Evolutionary conservation across 2,113 vertebrate genomes (phyloP).

Genomic region (Brachypodius melanocephalos): DNA sequence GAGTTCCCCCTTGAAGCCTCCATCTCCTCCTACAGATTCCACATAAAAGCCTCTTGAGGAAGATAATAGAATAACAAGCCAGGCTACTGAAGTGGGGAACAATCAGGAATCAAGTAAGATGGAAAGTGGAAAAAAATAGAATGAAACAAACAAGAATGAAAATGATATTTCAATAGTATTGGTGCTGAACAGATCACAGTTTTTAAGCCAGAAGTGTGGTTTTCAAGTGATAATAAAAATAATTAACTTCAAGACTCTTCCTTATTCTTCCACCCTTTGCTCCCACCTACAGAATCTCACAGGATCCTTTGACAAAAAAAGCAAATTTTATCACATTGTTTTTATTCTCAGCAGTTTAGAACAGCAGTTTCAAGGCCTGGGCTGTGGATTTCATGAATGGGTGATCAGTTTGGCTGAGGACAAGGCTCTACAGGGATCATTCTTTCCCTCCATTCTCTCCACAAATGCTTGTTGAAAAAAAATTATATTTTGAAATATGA

Average conservation of each 20-base stretch:
- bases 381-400: not conserved
- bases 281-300: not conserved
- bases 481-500: not conserved
- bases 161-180: not conserved
- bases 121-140: not conserved
- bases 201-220: not conserved
- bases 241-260: conserved; percentile 8
- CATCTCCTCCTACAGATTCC: not conserved
- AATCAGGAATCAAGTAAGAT: conserved; percentile 18
- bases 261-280: not conserved
- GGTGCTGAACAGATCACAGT: not conserved
- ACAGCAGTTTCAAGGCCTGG: not conserved
- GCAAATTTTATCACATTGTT: not conserved
- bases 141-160: conserved; percentile 25
- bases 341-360: not conserved
- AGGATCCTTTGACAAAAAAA: conserved; percentile 27
- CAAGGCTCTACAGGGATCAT: not conserved
- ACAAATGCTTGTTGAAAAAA: conserved; percentile 28
- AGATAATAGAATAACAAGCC: conserved; percentile 23
- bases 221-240: conserved; percentile 12
- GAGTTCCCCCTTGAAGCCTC: not conserved
- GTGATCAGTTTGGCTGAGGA: not conserved
- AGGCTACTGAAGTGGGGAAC: not conserved
- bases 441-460: not conserved
- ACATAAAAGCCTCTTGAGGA: conserved; percentile 34